phyloP scores from a whole-genome alignment of 2,888 invertebrate species.

The Parnassius orleans region DNA sequence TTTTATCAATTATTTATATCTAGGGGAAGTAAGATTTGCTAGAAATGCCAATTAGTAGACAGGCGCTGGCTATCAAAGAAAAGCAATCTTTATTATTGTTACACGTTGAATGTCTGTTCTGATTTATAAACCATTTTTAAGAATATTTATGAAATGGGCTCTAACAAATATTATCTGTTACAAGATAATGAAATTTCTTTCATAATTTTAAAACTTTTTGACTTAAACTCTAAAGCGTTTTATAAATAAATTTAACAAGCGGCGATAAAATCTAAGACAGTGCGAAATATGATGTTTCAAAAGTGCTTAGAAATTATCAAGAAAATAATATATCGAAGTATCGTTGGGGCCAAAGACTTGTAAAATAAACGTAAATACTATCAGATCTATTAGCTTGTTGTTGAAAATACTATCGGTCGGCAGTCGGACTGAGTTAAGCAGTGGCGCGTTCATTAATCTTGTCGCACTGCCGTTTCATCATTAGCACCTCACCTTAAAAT shows the following conservation, averaged over 20 bases:
- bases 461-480: slow-evolving; percentile 26
- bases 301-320: too few species aligned
- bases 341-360: neutral
- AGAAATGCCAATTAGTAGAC: slow-evolving; percentile 17
- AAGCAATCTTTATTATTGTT: slow-evolving; percentile 6
- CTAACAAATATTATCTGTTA: too few species aligned
- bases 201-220: too few species aligned
- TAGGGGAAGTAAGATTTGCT: neutral
- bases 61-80: slow-evolving; percentile 2
- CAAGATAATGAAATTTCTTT: too few species aligned
- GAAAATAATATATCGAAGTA: neutral
- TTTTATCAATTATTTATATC: slow-evolving; percentile 14
- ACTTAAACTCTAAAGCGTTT: too few species aligned
- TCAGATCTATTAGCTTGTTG: slow-evolving; percentile 24
- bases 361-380: slow-evolving; percentile 14
- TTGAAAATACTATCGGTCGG: slow-evolving; percentile 24
- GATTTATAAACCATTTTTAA: too few species aligned
- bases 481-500: slow-evolving; percentile 19
- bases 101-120: too few species aligned
- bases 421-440: slow-evolving; percentile 17
- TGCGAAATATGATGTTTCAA: too few species aligned
- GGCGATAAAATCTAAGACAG: too few species aligned
- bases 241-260: too few species aligned
- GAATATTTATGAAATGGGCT: too few species aligned
- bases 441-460: slow-evolving; percentile 25